Evolutionary conservation across 2,888 invertebrate species (phyloP).

Genomic region (Lomographa bimaculata): DNA sequence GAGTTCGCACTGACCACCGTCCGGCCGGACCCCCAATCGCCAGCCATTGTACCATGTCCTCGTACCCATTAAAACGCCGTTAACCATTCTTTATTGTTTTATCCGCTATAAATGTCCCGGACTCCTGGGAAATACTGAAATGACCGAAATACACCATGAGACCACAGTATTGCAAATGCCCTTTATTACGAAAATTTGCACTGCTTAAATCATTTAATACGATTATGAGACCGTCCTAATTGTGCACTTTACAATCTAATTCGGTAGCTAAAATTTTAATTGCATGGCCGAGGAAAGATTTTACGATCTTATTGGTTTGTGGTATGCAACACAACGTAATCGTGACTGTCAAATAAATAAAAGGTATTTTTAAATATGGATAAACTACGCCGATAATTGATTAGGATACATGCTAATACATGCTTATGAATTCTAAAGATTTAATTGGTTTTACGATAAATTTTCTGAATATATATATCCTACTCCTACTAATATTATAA

Average conservation of each 20-base stretch:
- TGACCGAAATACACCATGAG: constrained; percentile 31
- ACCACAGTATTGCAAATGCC: constrained; percentile 60
- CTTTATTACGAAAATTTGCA: constrained; percentile 69
- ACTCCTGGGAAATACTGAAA: constrained; percentile 66
- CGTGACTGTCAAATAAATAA: too few relatives aligned
- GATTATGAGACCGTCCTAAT: constrained; percentile 44
- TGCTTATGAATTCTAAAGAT: too few relatives aligned
- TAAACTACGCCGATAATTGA: too few relatives aligned
- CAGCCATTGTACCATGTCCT: constrained; percentile 77
- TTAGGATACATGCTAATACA: too few relatives aligned
- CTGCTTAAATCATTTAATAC: constrained; percentile 59
- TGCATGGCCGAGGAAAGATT: constrained; percentile 17
- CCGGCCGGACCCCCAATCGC: constrained; percentile 66
- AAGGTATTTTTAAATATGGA: too few relatives aligned
- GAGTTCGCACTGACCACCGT: constrained; percentile 68
- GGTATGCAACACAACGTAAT: too few relatives aligned
- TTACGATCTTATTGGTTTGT: constrained; percentile 19
- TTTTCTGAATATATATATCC: too few relatives aligned
- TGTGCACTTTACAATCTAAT: constrained; percentile 47
- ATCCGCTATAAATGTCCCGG: constrained; percentile 77
- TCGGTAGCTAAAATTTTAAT: constrained; percentile 34
- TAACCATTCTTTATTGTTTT: constrained; percentile 83
- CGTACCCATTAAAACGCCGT: constrained; percentile 82
- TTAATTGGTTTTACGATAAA: too few relatives aligned
- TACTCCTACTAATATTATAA: too few relatives aligned